These are phyloP conservation scores for Hemibagrus wyckioides DNA, from an alignment of 2,113 vertebrate species.

Conservation along the genomic window DNA sequence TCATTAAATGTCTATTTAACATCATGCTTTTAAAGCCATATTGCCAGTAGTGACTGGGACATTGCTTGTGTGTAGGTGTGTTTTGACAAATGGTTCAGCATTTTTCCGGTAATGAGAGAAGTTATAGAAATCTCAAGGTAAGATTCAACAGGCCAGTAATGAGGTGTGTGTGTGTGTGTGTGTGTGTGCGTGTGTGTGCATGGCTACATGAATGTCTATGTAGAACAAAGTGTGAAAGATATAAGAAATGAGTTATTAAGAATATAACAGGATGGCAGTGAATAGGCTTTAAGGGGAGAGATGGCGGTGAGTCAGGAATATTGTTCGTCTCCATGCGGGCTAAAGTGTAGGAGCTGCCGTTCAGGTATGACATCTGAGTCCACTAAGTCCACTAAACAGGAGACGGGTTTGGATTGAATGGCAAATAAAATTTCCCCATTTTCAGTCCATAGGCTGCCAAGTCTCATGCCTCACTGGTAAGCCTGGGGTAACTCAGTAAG, in stretches of 20 bases:
- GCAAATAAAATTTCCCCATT: neutral
- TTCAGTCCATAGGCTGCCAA: neutral
- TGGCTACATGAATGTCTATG: neutral
- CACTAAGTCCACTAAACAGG: neutral
- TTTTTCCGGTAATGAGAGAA: slow-evolving; percentile 25
- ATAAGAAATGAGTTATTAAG: neutral
- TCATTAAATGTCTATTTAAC: slow-evolving; percentile 24
- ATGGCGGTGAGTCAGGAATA: neutral
- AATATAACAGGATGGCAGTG: neutral
- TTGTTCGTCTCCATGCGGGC: neutral
- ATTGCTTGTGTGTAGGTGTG: slow-evolving; percentile 13
- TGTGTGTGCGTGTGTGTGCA: neutral
- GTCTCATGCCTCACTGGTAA: neutral
- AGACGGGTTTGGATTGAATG: neutral
- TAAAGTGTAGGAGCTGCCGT: neutral
- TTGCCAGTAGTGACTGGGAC: neutral
- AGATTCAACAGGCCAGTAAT: neutral
- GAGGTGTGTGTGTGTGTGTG: slow-evolving; percentile 2
- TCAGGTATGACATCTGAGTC: neutral
- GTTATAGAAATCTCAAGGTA: neutral
- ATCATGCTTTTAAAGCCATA: neutral
- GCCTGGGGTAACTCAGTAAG: neutral
- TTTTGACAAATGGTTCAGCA: slow-evolving; percentile 23
- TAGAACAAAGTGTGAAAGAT: neutral
- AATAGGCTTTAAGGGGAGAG: neutral